These are phyloP conservation scores for Hypsibius dujardini DNA, from an alignment of 1,140 invertebrate species.

Conservation along the genomic window DNA sequence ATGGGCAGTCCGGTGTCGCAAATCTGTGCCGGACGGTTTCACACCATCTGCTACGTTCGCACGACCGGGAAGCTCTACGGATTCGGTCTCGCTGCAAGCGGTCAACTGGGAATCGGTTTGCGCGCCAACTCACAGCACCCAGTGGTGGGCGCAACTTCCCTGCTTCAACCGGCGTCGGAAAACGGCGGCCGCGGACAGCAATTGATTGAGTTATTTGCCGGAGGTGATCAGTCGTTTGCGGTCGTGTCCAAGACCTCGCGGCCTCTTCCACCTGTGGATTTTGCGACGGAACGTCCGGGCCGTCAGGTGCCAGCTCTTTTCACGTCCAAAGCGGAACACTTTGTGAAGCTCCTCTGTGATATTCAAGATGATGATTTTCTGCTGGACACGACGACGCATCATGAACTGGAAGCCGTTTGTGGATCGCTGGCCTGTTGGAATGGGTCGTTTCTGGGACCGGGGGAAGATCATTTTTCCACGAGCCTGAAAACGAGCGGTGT, in stretches of 20 bases:
- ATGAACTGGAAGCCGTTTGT: constrained; percentile 60
- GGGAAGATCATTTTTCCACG: constrained; percentile 43
- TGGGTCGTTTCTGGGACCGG: constrained; percentile 55
- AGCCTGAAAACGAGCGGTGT: not conserved
- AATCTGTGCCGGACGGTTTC: constrained; percentile 47
- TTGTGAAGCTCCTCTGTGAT: constrained; percentile 17
- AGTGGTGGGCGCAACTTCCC: constrained; percentile 14
- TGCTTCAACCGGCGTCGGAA: not conserved
- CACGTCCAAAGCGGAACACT: constrained; percentile 20
- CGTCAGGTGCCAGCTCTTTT: constrained; percentile 19
- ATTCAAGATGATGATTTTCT: constrained; percentile 20
- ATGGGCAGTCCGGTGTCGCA: constrained; percentile 84
- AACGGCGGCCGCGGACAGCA: not conserved
- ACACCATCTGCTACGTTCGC: constrained; percentile 61
- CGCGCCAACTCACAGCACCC: constrained; percentile 19
- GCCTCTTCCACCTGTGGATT: constrained; percentile 11
- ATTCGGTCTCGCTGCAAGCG: constrained; percentile 70
- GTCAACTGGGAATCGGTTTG: constrained; percentile 52
- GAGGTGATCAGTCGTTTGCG: constrained; percentile 25
- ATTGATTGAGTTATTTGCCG: constrained; percentile 24
- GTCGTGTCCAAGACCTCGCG: constrained; percentile 11
- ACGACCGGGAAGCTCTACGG: constrained; percentile 56
- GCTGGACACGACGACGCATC: constrained; percentile 18
- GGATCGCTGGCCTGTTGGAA: constrained; percentile 66
- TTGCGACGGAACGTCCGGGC: constrained; percentile 15